Percentiles rank a stretch among this genome's conserved stretches.
phyloP scores from a whole-genome alignment of 2,888 invertebrate genomes.

The Clepsis dumicolana region DNA sequence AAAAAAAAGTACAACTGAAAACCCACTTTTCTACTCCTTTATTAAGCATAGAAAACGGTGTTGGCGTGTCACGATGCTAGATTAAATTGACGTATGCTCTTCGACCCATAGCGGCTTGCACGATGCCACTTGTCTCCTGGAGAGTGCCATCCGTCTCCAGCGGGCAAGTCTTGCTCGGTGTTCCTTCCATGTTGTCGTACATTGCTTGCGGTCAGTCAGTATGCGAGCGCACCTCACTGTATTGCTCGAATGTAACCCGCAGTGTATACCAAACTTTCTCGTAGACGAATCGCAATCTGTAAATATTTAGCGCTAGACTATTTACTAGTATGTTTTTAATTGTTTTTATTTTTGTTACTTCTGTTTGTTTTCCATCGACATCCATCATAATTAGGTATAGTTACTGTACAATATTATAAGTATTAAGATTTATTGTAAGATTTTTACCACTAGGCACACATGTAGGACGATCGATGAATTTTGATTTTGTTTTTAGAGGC shows the following conservation, averaged over 20 bases:
- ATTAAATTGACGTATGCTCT: constrained; percentile 55
- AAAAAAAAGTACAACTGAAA: too few relatives aligned
- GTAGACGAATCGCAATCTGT: constrained; percentile 36
- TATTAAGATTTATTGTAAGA: constrained; percentile 42
- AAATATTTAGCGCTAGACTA: constrained; percentile 36
- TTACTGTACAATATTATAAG: constrained; percentile 35
- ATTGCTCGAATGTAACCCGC: constrained; percentile 54
- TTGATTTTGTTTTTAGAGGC: constrained; percentile 41
- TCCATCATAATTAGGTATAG: constrained; percentile 40
- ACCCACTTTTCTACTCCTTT: too few relatives aligned
- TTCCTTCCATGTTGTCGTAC: constrained; percentile 55
- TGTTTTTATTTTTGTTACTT: constrained; percentile 20
- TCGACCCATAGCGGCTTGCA: constrained; percentile 62
- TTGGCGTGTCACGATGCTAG: constrained; percentile 45
- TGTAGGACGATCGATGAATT: constrained; percentile 38
- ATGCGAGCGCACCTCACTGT: constrained; percentile 36
- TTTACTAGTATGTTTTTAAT: constrained; percentile 35
- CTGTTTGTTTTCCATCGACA: constrained; percentile 34
- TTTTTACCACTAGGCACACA: constrained; percentile 30
- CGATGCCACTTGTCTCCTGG: constrained; percentile 44
- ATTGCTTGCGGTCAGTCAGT: constrained; percentile 59
- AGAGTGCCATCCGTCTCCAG: constrained; percentile 49
- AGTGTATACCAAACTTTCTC: constrained; percentile 55
- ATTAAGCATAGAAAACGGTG: too few relatives aligned
- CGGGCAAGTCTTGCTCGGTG: constrained; percentile 50